phyloP scores from a whole-genome alignment of 2,888 invertebrate genomes.

The Hecatera dysodea region DNA sequence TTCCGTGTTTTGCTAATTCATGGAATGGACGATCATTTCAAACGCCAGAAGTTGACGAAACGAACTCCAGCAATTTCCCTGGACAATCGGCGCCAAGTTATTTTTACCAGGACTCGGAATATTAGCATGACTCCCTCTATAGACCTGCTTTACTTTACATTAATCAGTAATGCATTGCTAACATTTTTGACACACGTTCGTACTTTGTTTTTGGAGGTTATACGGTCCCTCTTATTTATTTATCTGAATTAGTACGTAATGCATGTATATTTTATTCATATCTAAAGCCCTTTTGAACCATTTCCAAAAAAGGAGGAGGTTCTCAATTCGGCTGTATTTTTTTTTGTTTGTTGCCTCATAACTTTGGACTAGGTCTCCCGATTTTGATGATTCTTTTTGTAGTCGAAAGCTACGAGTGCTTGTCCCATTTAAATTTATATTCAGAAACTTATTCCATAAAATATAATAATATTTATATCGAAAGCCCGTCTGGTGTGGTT shows the following conservation, averaged over 20 bases:
- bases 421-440: too few relatives aligned
- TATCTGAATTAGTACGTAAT: neutral
- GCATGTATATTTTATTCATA: neutral
- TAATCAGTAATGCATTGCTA: neutral
- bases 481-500: neutral
- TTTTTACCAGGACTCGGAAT: neutral
- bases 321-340: too few relatives aligned
- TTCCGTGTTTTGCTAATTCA: conserved; percentile 24
- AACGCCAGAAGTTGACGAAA: conserved; percentile 4
- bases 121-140: neutral
- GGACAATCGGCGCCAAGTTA: neutral
- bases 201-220: neutral
- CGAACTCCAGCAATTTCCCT: neutral
- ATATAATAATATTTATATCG: neutral
- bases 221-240: neutral
- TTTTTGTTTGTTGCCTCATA: too few relatives aligned
- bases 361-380: too few relatives aligned
- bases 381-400: too few relatives aligned
- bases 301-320: too few relatives aligned
- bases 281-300: neutral
- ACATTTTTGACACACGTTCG: neutral
- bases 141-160: neutral
- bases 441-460: too few relatives aligned
- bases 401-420: too few relatives aligned
- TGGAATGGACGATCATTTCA: conserved; percentile 6